These are phyloP conservation scores for Megalopta genalis DNA, from an alignment of 1,140 invertebrate species.

Conservation along the genomic window DNA sequence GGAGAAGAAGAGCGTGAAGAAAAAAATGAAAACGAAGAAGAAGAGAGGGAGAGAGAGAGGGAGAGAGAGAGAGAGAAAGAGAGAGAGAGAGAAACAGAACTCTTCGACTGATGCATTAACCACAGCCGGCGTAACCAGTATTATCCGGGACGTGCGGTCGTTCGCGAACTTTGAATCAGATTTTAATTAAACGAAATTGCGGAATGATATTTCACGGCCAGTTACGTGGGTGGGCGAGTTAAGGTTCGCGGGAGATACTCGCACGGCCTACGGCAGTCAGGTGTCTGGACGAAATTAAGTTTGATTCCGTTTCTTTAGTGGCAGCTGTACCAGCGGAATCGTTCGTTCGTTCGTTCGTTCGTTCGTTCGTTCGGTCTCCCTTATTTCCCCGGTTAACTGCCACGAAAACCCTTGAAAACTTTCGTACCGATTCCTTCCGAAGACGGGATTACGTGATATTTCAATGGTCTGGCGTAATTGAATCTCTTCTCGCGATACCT, in stretches of 20 bases:
- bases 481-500: conserved; percentile 9
- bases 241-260: conserved; percentile 33
- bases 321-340: conserved; percentile 49
- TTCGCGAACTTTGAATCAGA: conserved; percentile 76
- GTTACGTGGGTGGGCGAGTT: conserved; percentile 51
- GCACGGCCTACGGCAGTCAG: conserved; percentile 58
- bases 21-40: background rate
- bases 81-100: conserved; percentile 59
- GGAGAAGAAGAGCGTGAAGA: background rate
- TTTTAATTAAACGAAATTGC: conserved; percentile 80
- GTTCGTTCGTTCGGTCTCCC: conserved; percentile 22
- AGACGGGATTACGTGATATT: conserved; percentile 30
- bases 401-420: conserved; percentile 31
- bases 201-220: conserved; percentile 75
- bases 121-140: conserved; percentile 72
- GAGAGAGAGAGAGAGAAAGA: background rate
- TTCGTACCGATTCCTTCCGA: conserved; percentile 25
- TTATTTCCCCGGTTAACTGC: conserved; percentile 26
- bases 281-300: conserved; percentile 73
- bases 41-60: background rate
- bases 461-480: conserved; percentile 28
- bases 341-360: conserved; percentile 22
- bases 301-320: conserved; percentile 59
- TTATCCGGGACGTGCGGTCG: conserved; percentile 57
- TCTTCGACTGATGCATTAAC: conserved; percentile 78